Conservation (phyloP, 2,888 invertebrate species). For the Drosophila maculinotata region DNA sequence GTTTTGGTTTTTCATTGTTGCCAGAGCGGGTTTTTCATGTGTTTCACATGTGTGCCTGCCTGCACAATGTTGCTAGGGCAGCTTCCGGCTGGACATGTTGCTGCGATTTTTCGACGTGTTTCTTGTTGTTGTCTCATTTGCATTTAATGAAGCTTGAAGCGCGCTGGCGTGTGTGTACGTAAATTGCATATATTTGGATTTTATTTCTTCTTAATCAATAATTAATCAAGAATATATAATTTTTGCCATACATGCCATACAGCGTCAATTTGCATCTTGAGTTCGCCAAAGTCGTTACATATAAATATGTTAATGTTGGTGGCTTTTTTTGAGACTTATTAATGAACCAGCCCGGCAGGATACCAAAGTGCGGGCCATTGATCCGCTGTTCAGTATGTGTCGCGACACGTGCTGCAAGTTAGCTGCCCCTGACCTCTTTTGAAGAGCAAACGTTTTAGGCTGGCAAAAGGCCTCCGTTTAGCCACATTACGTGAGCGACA, state of each 20-base stretch:
- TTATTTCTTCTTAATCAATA: conserved; percentile 26
- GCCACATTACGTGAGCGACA: conserved; percentile 66
- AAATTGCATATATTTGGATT: conserved; percentile 13
- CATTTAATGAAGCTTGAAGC: conserved; percentile 37
- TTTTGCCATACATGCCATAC: not conserved
- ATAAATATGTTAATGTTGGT: conserved; percentile 43
- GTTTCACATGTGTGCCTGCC: conserved; percentile 19
- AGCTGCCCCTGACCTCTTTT: conserved; percentile 62
- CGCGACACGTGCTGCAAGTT: conserved; percentile 24
- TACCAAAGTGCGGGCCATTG: conserved; percentile 25
- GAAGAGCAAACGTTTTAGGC: conserved; percentile 11
- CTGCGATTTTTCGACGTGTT: conserved; percentile 22
- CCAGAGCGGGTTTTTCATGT: conserved; percentile 58
- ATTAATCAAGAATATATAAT: conserved; percentile 33
- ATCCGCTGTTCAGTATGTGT: too few species aligned
- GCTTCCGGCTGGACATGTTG: conserved; percentile 68
- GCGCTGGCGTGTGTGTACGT: conserved; percentile 4
- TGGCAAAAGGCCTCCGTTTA: conserved; percentile 22
- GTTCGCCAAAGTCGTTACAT: not conserved
- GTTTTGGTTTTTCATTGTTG: conserved; percentile 65
- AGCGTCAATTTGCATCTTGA: not conserved
- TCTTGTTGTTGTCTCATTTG: conserved; percentile 25
- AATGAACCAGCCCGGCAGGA: conserved; percentile 28
- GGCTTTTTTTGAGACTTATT: conserved; percentile 6
- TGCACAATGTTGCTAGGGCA: conserved; percentile 71